Evolutionary conservation across 2,797 vertebrate genomes (phyloP), one percentile per base, ranked within the genome.

Genomic region (Peromyscus melanophrys): DNA sequence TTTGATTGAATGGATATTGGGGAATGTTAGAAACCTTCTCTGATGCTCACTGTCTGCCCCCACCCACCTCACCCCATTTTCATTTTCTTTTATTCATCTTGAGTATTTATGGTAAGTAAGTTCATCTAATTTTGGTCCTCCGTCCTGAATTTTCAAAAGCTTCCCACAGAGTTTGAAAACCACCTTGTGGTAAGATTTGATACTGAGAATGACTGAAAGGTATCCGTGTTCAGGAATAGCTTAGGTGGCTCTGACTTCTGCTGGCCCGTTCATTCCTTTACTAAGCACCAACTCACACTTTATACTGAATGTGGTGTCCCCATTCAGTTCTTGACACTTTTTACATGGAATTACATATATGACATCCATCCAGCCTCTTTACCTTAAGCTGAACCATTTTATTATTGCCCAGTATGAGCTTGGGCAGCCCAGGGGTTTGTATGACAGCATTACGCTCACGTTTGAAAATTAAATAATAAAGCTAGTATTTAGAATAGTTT

Each of bases 261-360:
- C n/a, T 95, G 88, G 81, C 59, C 43, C 90, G 57, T 76, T 96
- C 95, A 96, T 96, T 0, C 1, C 75, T 46, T 98, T 94, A 95
- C 95, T 98, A 77, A 96, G 65, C 40, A 55, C 83, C 98, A 96
- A 97, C 93, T 98, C 98, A 98, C 75, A 90, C 92, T 92, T 90
- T 92, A 93, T 94, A 57, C 92, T 82, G 97, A 95, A 89, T 43
- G 61, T 94, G 92, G 52, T 95, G 97, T 96, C 97, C 97, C 86
- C 37, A 37, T 98, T 92, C 37, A 91, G 2, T 87, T 98, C 65
- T 85, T 91, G 37, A 95, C 95, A 81, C 5, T 34, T 71, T 78
- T 71, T 1, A 78, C 19, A 69, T 34, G 69, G 43, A 83, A 40
- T 83, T 92, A 89, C 75, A 46, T 89, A 55, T 49, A 27, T 91